Evolutionary conservation across 2,888 invertebrate genomes (phyloP), one percentile per base, ranked within the genome.

Genomic region (Trissolcus brochymenae): DNA sequence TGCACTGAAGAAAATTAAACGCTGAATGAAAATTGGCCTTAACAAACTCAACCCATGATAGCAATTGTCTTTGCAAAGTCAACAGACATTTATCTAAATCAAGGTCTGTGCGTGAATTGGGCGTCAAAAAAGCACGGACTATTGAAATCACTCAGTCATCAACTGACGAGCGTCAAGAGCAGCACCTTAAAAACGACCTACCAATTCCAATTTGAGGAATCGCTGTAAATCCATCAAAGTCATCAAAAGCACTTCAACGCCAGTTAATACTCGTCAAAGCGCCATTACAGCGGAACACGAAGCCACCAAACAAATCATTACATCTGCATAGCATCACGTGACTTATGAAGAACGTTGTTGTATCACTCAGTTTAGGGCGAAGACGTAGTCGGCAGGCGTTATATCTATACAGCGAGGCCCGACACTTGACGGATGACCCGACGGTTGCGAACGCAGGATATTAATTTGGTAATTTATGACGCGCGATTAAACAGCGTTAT

Each of bases 401-500:
- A 35, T 35, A 86, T 87, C 87, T 86, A 35, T 35, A 81, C 84
- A 83, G 81, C 83, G 77, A 81, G 81, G 82, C 81, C 86, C 84
- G 87, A 88, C 88, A 85, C 82, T 85, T 88, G 89, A 88, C 87
- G 87, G 87, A 88, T 88, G 85, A 85, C 86, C 86, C 81, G 79
- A 82, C 83, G 68, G 85, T 84, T 82, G 84, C 84, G 84, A 85
- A 84, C 84, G 84, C 84, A 84, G 86, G 86, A 87, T 89, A 88
- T 88, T 88, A 88, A 88, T 89, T 89, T 88, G 87, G 84, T 87
- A 88, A 88, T 89, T 88, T 89, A 89, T 87, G 87, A 84, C 83
- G 81, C 81, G 85, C 87, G 87, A 88, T 89, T 88, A 88, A 87
- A 84, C 86, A 83, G 82, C 84, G 86, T 85, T 88, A 87, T 87